These are phyloP conservation scores for Acanthurus leucopareius DNA, from an alignment of 2,797 vertebrate genomes.

Conservation along the genomic window DNA sequence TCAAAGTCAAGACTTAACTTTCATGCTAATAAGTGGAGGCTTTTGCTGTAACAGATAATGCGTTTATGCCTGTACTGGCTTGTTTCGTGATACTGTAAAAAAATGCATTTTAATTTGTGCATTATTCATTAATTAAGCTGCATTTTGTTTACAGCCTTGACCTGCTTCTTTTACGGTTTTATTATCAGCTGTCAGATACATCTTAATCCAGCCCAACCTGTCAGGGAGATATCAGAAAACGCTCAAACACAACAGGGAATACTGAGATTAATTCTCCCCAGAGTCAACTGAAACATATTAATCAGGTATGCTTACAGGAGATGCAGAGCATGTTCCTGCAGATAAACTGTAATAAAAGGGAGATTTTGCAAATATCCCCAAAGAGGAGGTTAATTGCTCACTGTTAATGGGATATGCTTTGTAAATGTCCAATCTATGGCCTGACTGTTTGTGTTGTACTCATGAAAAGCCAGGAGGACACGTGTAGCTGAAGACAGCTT, in stretches of 20 bases:
- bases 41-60: neutral
- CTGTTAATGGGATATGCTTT: slow-evolving; percentile 65
- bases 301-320: slow-evolving; percentile 71
- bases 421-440: slow-evolving; percentile 55
- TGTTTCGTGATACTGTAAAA: slow-evolving; percentile 11
- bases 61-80: neutral
- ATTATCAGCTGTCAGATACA: slow-evolving; percentile 40
- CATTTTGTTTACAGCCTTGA: slow-evolving; percentile 37
- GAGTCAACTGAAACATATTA: slow-evolving; percentile 68
- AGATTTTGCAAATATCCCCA: slow-evolving; percentile 70
- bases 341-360: slow-evolving; percentile 71
- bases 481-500: slow-evolving; percentile 53
- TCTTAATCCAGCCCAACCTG: slow-evolving; percentile 63
- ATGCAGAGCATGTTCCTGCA: slow-evolving; percentile 66
- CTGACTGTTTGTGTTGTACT: slow-evolving; percentile 55
- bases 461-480: slow-evolving; percentile 52
- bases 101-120: slow-evolving; percentile 15
- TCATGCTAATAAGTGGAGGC: neutral
- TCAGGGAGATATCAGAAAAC: slow-evolving; percentile 65
- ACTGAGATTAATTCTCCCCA: slow-evolving; percentile 71
- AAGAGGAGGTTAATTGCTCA: slow-evolving; percentile 68
- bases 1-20: neutral
- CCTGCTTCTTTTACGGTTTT: slow-evolving; percentile 20
- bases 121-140: slow-evolving; percentile 33
- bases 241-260: slow-evolving; percentile 67